Evolutionary conservation across 2,888 invertebrate species (phyloP), one percentile per base, ranked within the genome.

Genomic region (Monoplex corrugatus): DNA sequence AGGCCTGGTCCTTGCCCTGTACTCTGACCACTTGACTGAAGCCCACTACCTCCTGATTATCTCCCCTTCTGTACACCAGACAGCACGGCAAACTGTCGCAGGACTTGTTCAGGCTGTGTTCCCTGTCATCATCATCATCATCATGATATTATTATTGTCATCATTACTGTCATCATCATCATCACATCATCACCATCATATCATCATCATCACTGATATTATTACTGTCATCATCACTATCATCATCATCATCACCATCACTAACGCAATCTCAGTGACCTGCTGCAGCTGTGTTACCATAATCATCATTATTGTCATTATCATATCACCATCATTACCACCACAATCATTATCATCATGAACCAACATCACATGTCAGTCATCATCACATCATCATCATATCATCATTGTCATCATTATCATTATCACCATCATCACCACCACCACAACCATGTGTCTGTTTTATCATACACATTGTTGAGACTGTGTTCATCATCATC

Each of bases 91-190:
- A 91, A 1, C 89, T 90, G 88, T 95, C 94, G 90, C 93, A 92
- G 19, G 95, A 95, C 90, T 95, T 95, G 89, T 94, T 93, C 63
- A 95, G 89, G 89, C 94, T 94, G 90, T 94, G 93, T 3, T 94
- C 87, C 91, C 95, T 95, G 92, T 63, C 6, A 50, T 78, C 40
- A 50, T n/a, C 82, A 82, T 10, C 72, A 35, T 3, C n/a, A 44
- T 72, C 23, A 19, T 63, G 40, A 10, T n/a, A 43, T 44, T 44
- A 44, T 43, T 2, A 23, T 40, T 28, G 8, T 80, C 43, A 80
- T 43, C 78, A 80, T 43, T 43, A 83, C 28, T 23, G 32, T 83
- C 8, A 45, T 50, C 44, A 6, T n/a, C 50, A 32, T 35, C 2
- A 1, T n/a, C 32, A 43, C 32, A 5, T 32, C 6, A 63, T 57